Conservation (phyloP, 2,113 vertebrate species). For the Epinephelus moara region DNA sequence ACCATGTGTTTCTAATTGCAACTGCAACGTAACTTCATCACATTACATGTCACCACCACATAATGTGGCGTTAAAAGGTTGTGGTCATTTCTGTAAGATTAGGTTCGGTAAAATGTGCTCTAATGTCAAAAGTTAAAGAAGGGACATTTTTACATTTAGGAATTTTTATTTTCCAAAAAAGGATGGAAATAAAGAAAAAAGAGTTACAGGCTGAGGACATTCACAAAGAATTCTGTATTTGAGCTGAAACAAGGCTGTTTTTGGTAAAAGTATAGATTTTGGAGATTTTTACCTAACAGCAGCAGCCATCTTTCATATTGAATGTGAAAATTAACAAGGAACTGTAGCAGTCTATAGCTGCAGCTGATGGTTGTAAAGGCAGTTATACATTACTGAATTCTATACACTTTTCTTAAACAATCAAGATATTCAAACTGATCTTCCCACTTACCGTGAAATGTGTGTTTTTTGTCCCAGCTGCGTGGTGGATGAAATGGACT, state of each 20-base stretch:
- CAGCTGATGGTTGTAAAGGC: not conserved
- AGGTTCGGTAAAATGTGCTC: not conserved
- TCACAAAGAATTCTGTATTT: not conserved
- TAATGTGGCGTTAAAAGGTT: too few relatives aligned
- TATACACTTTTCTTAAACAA: not conserved
- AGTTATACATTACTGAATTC: not conserved
- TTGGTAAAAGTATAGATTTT: not conserved
- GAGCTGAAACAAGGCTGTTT: not conserved
- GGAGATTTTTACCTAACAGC: not conserved
- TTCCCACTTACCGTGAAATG: not conserved
- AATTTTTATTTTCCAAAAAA: not conserved
- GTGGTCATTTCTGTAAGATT: too few relatives aligned
- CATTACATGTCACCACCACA: too few relatives aligned
- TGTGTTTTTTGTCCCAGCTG: conserved; percentile 85
- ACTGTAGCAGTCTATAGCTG: not conserved
- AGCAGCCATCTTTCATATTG: not conserved
- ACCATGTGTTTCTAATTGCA: too few relatives aligned
- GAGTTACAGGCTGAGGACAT: not conserved
- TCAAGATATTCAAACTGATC: not conserved
- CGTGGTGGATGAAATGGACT: conserved; percentile 98
- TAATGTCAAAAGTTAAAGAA: not conserved
- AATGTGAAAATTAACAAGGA: not conserved
- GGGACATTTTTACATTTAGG: too few relatives aligned
- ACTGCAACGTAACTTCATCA: too few relatives aligned
- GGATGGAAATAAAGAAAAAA: not conserved